Base-by-base conservation (phyloP, 2,797 vertebrate species). In the Pantherophis vulpinus region DNA sequence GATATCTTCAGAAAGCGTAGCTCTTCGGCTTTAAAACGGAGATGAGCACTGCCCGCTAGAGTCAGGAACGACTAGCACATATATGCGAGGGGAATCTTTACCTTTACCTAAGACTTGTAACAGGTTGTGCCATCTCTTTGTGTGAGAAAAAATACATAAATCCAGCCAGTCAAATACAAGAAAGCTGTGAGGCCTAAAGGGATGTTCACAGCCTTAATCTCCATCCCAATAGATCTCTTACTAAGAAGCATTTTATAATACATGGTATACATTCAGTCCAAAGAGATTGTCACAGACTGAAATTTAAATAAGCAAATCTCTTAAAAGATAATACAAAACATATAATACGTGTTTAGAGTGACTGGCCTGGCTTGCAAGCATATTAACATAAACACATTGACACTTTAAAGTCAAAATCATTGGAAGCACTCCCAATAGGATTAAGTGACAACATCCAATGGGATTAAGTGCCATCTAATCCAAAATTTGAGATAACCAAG, bases 221-320 rank as follows among this genome's bases (percentile, higher is more conserved):
- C 66, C 12, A 32, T 42, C 66, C 74, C 91, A 86, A 55, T 55
- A 94, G 70, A 90, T 42, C 56, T 87, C 47, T 93, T 56, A 59
- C 0, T 91, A 32, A 13, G 4, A 86, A n/a, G 3, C 74, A 55
- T 56, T 89, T 13, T 66, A 1, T 70, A 70, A 74, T 51, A 27
- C 2, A 0, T 51, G 91, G 23, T 25, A 0, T 63, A 51, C 89
- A 91, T 90, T 70, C 93, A 93, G 59, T 47, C 2, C 10, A n/a
- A 9, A 89, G 61, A 90, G 47, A 92, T 59, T 70, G 1, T 54
- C 59, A 83, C 54, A 86, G 42, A 47, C 61, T 92, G 32, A 83
- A 91, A 56, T 70, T 79, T 87, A 91, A 92, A 94, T 91, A 51
- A 94, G 32, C 32, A 91, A 58, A 91, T 63, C 51, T 83, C 63